Percentiles rank a stretch among this genome's conserved stretches.
These are phyloP conservation scores for Byasa hedistus DNA, from an alignment of 2,888 invertebrate species.

Conservation along the genomic window DNA sequence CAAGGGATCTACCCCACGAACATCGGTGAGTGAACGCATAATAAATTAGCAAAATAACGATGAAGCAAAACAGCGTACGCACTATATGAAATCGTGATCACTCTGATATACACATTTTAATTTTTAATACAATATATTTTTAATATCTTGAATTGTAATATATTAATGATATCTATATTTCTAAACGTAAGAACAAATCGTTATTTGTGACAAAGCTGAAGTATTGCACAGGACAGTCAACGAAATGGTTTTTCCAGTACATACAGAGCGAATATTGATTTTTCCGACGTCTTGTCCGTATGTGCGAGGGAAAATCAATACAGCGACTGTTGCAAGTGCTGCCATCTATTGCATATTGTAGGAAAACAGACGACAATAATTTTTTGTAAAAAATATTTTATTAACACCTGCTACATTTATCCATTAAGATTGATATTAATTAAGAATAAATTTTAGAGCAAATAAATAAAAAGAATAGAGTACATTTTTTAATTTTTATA, in stretches of 20 bases:
- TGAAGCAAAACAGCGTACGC: conserved; percentile 68
- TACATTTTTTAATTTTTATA: too few species aligned
- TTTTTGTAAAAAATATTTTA: too few species aligned
- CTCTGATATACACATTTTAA: conserved; percentile 57
- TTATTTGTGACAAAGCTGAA: conserved; percentile 39
- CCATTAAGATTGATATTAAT: too few species aligned
- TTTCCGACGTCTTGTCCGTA: conserved; percentile 42
- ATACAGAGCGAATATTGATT: conserved; percentile 69
- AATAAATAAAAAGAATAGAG: too few species aligned
- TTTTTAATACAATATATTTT: conserved; percentile 6
- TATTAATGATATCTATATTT: too few species aligned
- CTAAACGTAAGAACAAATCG: conserved; percentile 4
- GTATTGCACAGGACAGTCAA: conserved; percentile 42
- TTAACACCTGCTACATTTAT: too few species aligned
- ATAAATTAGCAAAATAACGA: conserved; percentile 75
- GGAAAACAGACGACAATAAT: neutral
- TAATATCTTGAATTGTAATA: too few species aligned
- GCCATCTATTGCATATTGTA: conserved; percentile 54
- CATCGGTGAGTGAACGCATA: conserved; percentile 74
- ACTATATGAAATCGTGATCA: conserved; percentile 62
- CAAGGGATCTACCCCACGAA: conserved; percentile 73
- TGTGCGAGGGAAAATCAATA: conserved; percentile 67
- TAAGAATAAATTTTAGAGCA: too few species aligned
- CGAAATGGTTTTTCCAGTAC: conserved; percentile 57
- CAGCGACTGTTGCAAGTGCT: conserved; percentile 40